Conservation (phyloP, 1,140 invertebrate species). For the Papilio aristodemus region DNA sequence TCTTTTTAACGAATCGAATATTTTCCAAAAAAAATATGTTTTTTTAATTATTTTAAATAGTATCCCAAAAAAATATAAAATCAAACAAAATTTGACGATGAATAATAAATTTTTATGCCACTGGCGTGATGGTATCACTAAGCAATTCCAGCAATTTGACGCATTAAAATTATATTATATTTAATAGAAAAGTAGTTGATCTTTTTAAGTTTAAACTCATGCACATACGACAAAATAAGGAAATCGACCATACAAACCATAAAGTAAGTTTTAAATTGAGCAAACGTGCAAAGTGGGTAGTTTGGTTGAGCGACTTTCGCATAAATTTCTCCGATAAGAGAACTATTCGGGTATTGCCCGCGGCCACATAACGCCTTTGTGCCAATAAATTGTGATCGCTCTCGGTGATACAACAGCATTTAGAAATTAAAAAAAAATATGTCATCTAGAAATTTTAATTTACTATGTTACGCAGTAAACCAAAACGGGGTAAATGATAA, state of each 20-base stretch:
- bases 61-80: not conserved
- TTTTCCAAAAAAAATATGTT: not conserved
- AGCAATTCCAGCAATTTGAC: no score
- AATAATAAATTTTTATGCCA: no score
- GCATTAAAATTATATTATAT: no score
- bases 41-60: not conserved
- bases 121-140: no score
- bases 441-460: no score
- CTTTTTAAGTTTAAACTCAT: not conserved
- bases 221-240: not conserved
- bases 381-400: slow-evolving; percentile 23
- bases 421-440: no score
- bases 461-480: no score
- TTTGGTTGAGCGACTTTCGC: slow-evolving; percentile 20
- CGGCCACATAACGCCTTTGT: slow-evolving; percentile 22
- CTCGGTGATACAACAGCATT: slow-evolving; percentile 22
- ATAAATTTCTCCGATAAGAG: slow-evolving; percentile 27
- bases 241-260: not conserved
- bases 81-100: no score
- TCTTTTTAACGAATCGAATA: not conserved
- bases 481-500: no score
- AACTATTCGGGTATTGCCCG: slow-evolving; percentile 24
- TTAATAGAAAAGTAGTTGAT: no score
- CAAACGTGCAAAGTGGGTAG: slow-evolving; percentile 18
- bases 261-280: not conserved